phyloP scores from a whole-genome alignment of 1,140 invertebrate genomes.

The Leptinotarsa undecemlineata region DNA sequence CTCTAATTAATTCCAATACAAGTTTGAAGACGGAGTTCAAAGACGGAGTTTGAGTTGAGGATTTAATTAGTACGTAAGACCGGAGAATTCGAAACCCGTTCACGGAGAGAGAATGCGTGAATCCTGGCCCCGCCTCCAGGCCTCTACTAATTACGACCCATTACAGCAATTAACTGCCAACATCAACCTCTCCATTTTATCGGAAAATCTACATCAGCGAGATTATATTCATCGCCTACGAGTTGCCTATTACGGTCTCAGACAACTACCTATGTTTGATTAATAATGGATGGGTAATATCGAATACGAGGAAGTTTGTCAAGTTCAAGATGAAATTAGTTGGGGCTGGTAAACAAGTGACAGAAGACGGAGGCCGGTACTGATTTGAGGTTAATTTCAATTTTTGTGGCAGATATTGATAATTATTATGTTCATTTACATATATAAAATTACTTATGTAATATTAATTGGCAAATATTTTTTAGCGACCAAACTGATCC shows the following conservation, averaged over 20 bases:
- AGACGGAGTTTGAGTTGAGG: slow-evolving; percentile 4
- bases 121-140: background rate
- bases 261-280: slow-evolving; percentile 2
- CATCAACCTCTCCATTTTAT: slow-evolving; percentile 8
- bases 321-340: too few relatives aligned
- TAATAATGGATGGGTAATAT: slow-evolving; percentile 1
- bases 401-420: too few relatives aligned
- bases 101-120: background rate
- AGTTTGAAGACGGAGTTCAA: slow-evolving; percentile 3
- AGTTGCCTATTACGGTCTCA: background rate
- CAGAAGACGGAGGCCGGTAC: too few relatives aligned
- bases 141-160: slow-evolving; percentile 5
- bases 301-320: background rate
- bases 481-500: too few relatives aligned
- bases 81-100: background rate
- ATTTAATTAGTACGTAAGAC: slow-evolving; percentile 1
- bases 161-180: slow-evolving; percentile 3
- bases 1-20: background rate
- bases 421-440: too few relatives aligned
- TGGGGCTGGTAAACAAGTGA: too few relatives aligned
- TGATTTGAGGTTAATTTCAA: too few relatives aligned
- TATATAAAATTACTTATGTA: too few relatives aligned
- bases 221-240: slow-evolving; percentile 5
- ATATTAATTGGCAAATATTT: too few relatives aligned
- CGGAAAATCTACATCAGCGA: slow-evolving; percentile 2